A percentile compares a stretch with the other conserved stretches of the same genome.
phyloP scores from a whole-genome alignment of 2,888 invertebrate genomes.

The Chouioia cunea region DNA sequence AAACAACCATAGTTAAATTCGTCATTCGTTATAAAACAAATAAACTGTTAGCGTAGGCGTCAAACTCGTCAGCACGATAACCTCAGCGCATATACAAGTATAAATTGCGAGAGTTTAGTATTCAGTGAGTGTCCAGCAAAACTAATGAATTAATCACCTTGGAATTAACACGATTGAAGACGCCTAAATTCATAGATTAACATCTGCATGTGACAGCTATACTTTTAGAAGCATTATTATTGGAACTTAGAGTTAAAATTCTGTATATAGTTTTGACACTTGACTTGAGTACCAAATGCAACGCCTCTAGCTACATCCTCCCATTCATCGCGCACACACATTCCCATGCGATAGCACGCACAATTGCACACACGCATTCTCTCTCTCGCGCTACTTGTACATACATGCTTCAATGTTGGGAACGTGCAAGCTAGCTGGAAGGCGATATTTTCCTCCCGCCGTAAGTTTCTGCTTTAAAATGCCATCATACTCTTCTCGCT shows the following conservation, averaged over 20 bases:
- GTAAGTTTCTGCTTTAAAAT: slow-evolving; percentile 1
- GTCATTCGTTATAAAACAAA: slow-evolving; percentile 10
- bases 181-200: slow-evolving; percentile 82
- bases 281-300: not conserved
- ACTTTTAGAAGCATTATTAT: slow-evolving; percentile 37
- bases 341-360: not conserved
- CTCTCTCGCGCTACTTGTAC: no score
- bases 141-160: slow-evolving; percentile 71
- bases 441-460: not conserved
- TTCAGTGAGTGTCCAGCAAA: not conserved
- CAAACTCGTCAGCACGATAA: slow-evolving; percentile 14
- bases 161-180: slow-evolving; percentile 84
- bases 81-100: slow-evolving; percentile 14
- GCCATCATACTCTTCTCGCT: slow-evolving; percentile 6
- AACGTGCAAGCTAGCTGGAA: not conserved
- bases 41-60: slow-evolving; percentile 15
- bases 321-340: slow-evolving; percentile 17
- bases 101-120: not conserved
- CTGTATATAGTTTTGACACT: slow-evolving; percentile 21
- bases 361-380: not conserved
- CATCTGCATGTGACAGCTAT: slow-evolving; percentile 29
- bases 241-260: not conserved
- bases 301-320: slow-evolving; percentile 5
- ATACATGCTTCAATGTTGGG: not conserved
- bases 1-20: not conserved